phyloP scores from a whole-genome alignment of 1,140 invertebrate genomes.

The Cydia strobilella region DNA sequence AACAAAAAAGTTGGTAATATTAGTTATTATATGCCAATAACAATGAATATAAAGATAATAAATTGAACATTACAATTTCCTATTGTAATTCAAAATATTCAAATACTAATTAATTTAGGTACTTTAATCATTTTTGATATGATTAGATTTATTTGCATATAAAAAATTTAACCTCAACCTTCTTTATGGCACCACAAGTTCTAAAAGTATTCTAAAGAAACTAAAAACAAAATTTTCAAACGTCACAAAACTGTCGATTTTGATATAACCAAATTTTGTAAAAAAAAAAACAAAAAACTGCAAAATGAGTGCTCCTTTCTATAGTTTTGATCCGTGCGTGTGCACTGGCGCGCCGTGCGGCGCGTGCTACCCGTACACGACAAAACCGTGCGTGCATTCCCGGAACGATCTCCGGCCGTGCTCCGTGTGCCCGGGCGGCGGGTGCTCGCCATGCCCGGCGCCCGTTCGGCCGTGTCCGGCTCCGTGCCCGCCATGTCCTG shows the following conservation, averaged over 20 bases:
- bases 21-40: neutral
- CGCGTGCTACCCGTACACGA: constrained; percentile 63
- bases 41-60: constrained; percentile 33
- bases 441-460: constrained; percentile 67
- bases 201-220: neutral
- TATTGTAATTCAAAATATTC: neutral
- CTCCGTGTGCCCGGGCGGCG: constrained; percentile 66
- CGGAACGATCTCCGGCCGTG: constrained; percentile 58
- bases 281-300: constrained; percentile 48
- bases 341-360: constrained; percentile 63
- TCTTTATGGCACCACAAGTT: neutral
- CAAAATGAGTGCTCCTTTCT: constrained; percentile 68
- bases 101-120: neutral
- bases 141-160: neutral
- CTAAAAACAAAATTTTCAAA: neutral
- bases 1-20: neutral
- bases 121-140: neutral
- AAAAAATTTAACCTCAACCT: neutral
- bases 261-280: constrained; percentile 14
- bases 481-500: constrained; percentile 56
- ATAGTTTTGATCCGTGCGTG: constrained; percentile 68
- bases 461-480: constrained; percentile 65
- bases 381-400: constrained; percentile 62
- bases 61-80: neutral
- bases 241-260: constrained; percentile 9